Conservation (phyloP, 2,797 vertebrate genomes). For the Cygnus olor region DNA sequence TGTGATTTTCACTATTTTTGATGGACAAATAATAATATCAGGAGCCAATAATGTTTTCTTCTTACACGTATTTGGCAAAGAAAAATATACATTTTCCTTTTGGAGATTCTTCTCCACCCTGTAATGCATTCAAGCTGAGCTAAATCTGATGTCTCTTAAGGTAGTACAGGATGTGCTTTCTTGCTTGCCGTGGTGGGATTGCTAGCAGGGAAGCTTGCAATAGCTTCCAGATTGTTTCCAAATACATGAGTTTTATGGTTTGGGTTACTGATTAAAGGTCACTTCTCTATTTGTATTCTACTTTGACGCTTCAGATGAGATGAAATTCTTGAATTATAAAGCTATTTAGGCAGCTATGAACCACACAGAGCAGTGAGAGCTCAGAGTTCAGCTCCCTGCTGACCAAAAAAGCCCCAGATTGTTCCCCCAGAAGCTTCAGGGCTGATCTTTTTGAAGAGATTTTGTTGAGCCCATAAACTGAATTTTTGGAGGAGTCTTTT, state of each 20-base stretch:
- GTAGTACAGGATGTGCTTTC: neutral
- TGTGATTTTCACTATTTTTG: neutral
- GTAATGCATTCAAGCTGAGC: neutral
- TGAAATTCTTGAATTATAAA: slow-evolving; percentile 61
- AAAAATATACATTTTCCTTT: neutral
- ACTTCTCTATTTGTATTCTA: slow-evolving; percentile 61
- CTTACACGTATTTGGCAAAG: neutral
- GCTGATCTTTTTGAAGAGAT: slow-evolving; percentile 24
- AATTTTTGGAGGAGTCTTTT: slow-evolving; percentile 26
- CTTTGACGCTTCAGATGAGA: slow-evolving; percentile 39
- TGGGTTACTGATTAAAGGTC: slow-evolving; percentile 35
- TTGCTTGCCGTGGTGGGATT: neutral
- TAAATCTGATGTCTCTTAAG: neutral
- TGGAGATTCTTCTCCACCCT: neutral
- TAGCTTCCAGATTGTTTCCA: slow-evolving; percentile 22
- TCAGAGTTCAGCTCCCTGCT: slow-evolving; percentile 63
- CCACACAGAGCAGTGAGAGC: slow-evolving; percentile 48
- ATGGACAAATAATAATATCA: neutral
- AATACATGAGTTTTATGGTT: neutral
- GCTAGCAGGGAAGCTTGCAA: neutral
- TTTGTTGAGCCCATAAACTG: slow-evolving; percentile 1
- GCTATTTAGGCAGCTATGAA: slow-evolving; percentile 54
- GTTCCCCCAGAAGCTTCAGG: slow-evolving; percentile 18
- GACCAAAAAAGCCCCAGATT: slow-evolving; percentile 25
- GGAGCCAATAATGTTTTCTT: neutral